These are phyloP conservation scores for Rallus crepitans DNA, from an alignment of 2,797 vertebrate species.

Conservation along the genomic window DNA sequence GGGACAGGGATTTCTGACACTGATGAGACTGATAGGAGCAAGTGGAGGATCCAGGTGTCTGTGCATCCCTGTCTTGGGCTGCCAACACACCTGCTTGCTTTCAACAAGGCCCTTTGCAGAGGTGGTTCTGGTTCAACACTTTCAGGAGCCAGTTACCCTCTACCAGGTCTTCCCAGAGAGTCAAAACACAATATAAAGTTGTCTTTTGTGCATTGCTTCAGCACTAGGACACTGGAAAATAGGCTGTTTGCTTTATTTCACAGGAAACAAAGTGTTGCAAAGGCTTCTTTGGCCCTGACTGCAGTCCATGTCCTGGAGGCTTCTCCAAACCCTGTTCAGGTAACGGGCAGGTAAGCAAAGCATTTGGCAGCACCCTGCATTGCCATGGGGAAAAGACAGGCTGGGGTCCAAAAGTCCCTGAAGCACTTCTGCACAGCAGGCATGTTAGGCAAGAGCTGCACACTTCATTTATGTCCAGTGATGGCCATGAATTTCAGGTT, in stretches of 20 bases:
- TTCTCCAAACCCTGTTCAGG: slow-evolving; percentile 86
- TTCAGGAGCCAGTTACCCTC: not conserved
- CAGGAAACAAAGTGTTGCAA: slow-evolving; percentile 88
- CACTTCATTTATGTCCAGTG: not conserved
- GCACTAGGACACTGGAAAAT: not conserved
- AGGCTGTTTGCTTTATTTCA: not conserved
- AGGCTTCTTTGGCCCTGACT: slow-evolving; percentile 91
- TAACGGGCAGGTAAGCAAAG: slow-evolving; percentile 85
- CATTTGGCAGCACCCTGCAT: too few relatives aligned
- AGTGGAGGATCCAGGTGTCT: not conserved
- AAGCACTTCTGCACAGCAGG: not conserved
- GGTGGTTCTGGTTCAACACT: not conserved
- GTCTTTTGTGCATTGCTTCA: not conserved
- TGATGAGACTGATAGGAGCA: not conserved
- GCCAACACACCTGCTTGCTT: not conserved
- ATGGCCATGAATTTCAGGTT: accelerated
- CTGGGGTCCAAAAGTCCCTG: not conserved
- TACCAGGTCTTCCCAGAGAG: accelerated
- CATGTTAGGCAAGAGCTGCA: too few relatives aligned
- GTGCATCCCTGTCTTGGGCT: not conserved
- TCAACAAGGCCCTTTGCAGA: not conserved
- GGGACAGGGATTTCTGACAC: not conserved
- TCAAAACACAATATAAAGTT: accelerated
- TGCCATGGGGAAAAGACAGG: accelerated
- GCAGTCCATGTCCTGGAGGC: slow-evolving; percentile 88